A percentile compares a stretch with the other conserved stretches of the same genome.
phyloP scores from a whole-genome alignment of 2,797 vertebrate species.

The Platyrinchus mystaceus region DNA sequence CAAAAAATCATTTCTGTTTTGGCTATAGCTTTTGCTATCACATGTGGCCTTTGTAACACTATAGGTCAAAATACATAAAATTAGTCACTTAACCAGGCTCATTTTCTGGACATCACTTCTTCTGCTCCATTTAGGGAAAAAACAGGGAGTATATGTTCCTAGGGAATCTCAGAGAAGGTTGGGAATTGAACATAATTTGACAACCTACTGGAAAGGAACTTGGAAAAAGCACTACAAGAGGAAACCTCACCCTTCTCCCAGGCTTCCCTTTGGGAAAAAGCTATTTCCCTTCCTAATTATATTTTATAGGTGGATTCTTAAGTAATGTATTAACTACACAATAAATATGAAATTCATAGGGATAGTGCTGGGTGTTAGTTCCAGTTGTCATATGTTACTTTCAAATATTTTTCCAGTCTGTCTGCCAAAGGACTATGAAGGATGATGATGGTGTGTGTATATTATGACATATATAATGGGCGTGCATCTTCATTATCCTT shows the following conservation, averaged over 20 bases:
- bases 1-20: not conserved
- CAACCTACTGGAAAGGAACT: not conserved
- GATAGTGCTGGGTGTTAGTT: constrained; percentile 8
- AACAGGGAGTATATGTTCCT: not conserved
- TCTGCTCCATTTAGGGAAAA: not conserved
- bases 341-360: constrained; percentile 4
- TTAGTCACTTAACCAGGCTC: not conserved
- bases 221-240: not conserved
- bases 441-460: not conserved
- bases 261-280: not conserved
- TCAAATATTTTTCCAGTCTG: constrained; percentile 25
- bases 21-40: not conserved
- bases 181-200: not conserved
- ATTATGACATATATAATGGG: not conserved
- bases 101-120: not conserved
- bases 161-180: not conserved
- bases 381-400: not conserved
- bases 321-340: not conserved
- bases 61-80: not conserved
- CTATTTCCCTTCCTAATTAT: constrained; percentile 6
- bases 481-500: not conserved
- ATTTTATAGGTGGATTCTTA: not conserved
- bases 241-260: constrained; percentile 33
- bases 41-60: not conserved
- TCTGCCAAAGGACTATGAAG: not conserved